These are phyloP conservation scores for Lydus trimaculatus DNA, from an alignment of 2,888 invertebrate species.

Conservation along the genomic window DNA sequence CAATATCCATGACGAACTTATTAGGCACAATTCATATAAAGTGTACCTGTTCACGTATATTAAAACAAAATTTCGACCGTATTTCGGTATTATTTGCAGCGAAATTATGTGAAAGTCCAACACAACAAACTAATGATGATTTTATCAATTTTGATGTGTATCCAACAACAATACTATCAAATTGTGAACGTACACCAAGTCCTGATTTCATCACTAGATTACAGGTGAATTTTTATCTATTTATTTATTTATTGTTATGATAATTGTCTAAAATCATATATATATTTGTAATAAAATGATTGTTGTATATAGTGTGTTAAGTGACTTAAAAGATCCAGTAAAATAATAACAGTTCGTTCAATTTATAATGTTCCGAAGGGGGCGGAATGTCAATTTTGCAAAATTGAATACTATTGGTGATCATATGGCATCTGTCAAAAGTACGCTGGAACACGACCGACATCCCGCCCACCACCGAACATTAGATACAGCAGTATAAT, in stretches of 20 bases:
- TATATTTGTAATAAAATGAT: no score
- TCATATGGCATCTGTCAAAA: no score
- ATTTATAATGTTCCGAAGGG: no score
- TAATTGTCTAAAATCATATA: background rate
- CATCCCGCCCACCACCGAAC: no score
- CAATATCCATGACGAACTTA: slow-evolving; percentile 49
- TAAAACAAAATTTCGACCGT: slow-evolving; percentile 56
- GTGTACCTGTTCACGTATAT: slow-evolving; percentile 53
- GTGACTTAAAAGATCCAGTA: no score
- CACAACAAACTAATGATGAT: slow-evolving; percentile 42
- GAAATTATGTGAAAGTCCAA: slow-evolving; percentile 51
- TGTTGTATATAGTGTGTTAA: no score
- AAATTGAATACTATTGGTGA: no score
- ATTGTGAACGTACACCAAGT: slow-evolving; percentile 53
- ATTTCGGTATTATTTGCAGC: slow-evolving; percentile 58
- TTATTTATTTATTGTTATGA: no score
- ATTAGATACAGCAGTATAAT: no score
- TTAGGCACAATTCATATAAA: slow-evolving; percentile 57
- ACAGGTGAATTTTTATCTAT: slow-evolving; percentile 50
- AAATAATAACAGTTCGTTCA: no score
- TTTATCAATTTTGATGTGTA: slow-evolving; percentile 53
- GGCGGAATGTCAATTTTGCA: no score
- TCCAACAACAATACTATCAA: slow-evolving; percentile 48
- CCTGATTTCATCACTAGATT: slow-evolving; percentile 57
- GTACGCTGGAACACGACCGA: no score